Evolutionary conservation across 2,888 invertebrate species (phyloP).

Genomic region (Pterostichus niger): DNA sequence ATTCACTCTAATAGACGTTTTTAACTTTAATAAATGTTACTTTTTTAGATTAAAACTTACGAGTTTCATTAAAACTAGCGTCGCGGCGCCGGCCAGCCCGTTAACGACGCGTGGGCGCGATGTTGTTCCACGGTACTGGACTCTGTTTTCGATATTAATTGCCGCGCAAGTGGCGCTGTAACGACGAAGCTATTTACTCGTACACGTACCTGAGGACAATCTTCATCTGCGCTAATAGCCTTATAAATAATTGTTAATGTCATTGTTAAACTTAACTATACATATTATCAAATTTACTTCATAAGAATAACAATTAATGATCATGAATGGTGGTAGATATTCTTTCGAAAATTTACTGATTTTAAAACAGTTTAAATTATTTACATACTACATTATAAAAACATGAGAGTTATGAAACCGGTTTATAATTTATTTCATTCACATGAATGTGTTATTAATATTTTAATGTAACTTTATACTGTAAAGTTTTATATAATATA

Average conservation of each 20-base stretch:
- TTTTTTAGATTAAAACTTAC: constrained; percentile 63
- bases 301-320: too few relatives aligned
- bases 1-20: constrained; percentile 65
- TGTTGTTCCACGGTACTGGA: constrained; percentile 11
- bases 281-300: too few relatives aligned
- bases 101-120: constrained; percentile 18
- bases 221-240: constrained; percentile 23
- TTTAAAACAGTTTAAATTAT: too few relatives aligned
- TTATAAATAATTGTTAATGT: constrained; percentile 38
- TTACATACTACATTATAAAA: too few relatives aligned
- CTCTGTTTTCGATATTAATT: constrained; percentile 51
- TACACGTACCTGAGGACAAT: constrained; percentile 44
- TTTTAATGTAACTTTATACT: too few relatives aligned
- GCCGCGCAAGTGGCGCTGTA: constrained; percentile 1
- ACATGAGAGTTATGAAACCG: too few relatives aligned
- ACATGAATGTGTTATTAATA: too few relatives aligned
- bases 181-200: background rate
- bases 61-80: constrained; percentile 62
- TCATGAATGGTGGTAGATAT: too few relatives aligned
- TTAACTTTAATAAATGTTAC: constrained; percentile 66
- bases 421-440: too few relatives aligned
- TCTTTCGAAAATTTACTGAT: too few relatives aligned
- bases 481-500: too few relatives aligned
- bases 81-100: background rate
- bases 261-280: too few relatives aligned